Evolutionary conservation across 2,888 invertebrate species (phyloP), one percentile per base, ranked within the genome.

Genomic region (Deilephila elpenor): DNA sequence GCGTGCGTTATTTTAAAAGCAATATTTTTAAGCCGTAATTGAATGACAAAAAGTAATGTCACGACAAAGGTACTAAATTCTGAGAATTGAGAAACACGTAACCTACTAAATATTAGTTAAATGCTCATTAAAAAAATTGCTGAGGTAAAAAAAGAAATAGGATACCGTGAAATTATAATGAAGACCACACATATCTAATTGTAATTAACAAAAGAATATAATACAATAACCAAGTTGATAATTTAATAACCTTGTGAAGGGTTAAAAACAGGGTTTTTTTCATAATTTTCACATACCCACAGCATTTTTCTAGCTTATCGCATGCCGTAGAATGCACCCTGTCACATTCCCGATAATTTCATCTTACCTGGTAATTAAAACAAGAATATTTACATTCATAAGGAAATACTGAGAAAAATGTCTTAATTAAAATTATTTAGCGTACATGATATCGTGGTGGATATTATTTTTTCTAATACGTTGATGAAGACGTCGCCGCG

Each of bases 391-490:
- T 70, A 53, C 8, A 20, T 71, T 59, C 34, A 34, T 56, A 59
- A 59, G 32, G 59, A 59, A 59, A 71, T 71, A 71, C 71, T 56
- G 34, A 71, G 59, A 71, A 71, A 37, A n/a, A 34, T 32, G 34
- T 34, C 11, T 56, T 34, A 59, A 71, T 71, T 71, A 59, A 17
- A 71, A 34, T 71, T 71, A 59, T 71, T 71, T 71, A 71, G 37
- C 19, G 20, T 44, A 37, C n/a, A 19, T 64, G 17, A 61, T 32
- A 32, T 6, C 25, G 29, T 32, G 5, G 61, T 61, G 29, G 60
- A 60, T 32, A 7, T 17, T 61, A 32, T 19, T 19, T 61, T 60
- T 29, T 32, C 32, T 32, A 61, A 0, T 61, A 37, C 44, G 20
- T 11, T 34, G 37, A 44, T 64, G 37, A 44, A 44, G 20, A 44